Conservation (phyloP, 2,113 vertebrate species). For the Triplophysa rosa region DNA sequence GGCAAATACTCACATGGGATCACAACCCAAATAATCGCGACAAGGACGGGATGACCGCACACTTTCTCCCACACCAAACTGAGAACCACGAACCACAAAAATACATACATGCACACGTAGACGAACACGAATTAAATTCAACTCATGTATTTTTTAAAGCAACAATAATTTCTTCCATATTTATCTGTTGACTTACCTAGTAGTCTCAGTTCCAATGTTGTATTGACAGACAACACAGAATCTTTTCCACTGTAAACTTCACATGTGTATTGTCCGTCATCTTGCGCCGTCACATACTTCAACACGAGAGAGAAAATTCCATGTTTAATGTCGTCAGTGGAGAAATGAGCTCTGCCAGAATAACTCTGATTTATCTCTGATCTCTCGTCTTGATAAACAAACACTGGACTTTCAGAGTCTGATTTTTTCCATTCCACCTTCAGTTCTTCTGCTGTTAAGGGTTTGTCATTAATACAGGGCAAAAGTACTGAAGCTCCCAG, state of each 20-base stretch:
- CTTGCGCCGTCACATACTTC: background rate
- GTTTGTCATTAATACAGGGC: background rate
- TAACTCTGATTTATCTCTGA: too few species aligned
- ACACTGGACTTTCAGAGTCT: background rate
- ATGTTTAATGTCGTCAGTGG: background rate
- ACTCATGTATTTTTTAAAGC: background rate
- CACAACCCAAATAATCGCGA: too few species aligned
- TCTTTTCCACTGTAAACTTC: background rate
- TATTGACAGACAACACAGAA: too few species aligned
- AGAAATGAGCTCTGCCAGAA: background rate
- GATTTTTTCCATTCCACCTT: background rate
- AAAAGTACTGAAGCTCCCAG: background rate
- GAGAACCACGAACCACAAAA: too few species aligned
- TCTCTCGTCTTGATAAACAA: background rate
- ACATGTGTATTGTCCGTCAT: slow-evolving; percentile 1
- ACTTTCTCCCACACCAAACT: too few species aligned
- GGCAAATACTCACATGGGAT: too few species aligned
- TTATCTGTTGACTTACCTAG: background rate
- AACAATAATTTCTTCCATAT: too few species aligned
- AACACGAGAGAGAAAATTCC: background rate
- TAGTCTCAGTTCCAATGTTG: background rate
- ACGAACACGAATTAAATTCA: background rate
- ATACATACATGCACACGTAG: too few species aligned
- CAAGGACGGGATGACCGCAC: too few species aligned
- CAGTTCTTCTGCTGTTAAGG: background rate